Conservation (phyloP, 2,888 invertebrate species). For the Proisotoma minuta region DNA sequence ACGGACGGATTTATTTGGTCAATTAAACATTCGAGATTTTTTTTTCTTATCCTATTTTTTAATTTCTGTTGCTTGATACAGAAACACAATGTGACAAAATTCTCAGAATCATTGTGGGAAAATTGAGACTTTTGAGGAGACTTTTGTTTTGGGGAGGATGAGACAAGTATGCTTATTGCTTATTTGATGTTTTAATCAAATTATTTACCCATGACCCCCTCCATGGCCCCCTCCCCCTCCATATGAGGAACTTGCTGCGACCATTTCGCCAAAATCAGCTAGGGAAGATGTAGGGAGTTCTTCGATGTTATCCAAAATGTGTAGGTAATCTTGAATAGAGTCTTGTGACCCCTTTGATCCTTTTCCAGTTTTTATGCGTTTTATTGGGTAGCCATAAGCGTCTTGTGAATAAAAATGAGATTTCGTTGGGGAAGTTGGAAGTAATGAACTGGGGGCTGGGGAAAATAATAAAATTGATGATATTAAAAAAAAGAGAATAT, state of each 20-base stretch:
- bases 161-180: too few relatives aligned
- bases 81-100: too few relatives aligned
- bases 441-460: slow-evolving; percentile 1
- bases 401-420: slow-evolving; percentile 3
- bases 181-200: too few relatives aligned
- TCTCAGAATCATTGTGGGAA: too few relatives aligned
- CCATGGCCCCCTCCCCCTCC: slow-evolving; percentile 8
- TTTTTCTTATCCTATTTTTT: too few relatives aligned
- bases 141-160: too few relatives aligned
- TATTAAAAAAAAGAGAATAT: too few relatives aligned
- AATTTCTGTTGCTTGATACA: too few relatives aligned
- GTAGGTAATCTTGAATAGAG: slow-evolving; percentile 9
- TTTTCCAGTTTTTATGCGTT: not conserved
- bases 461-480: too few relatives aligned
- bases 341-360: not conserved
- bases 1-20: slow-evolving; percentile 3
- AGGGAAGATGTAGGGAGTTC: too few relatives aligned
- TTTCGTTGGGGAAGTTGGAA: slow-evolving; percentile 1
- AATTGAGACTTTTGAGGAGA: too few relatives aligned
- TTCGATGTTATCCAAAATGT: slow-evolving; percentile 3
- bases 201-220: slow-evolving; percentile 11
- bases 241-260: slow-evolving; percentile 4
- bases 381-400: slow-evolving; percentile 7
- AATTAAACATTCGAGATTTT: too few relatives aligned
- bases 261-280: slow-evolving; percentile 12